Evolutionary conservation across 2,888 invertebrate genomes (phyloP), one percentile per base, ranked within the genome.

Genomic region (Calliopum simillimum): DNA sequence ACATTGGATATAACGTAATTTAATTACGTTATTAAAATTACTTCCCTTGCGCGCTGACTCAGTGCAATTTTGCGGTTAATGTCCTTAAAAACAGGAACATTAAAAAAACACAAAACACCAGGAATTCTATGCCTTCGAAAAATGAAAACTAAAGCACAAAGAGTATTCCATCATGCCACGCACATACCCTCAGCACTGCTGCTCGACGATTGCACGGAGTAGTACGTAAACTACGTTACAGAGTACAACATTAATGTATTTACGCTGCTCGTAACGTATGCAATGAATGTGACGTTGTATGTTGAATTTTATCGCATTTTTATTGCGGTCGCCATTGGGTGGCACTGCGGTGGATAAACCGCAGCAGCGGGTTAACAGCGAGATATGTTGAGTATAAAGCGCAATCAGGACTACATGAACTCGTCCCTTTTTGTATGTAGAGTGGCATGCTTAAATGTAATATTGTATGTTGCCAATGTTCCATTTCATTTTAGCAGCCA

Each of bases 241-340:
- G 1, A 8, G 33, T 3, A 8, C 33, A 33, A 3, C 33, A 6
- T 33, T 33, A 8, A 33, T 33, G 33, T 33, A 33, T 33, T 33
- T 33, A 33, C 8, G 33, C 33, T 33, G 33, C 33, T 33, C 33
- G 33, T 33, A 33, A 33, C 8, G 33, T 33, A 33, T 46, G 23
- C 21, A 44, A 21, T 44, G 44, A 43, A 66, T 55, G n/a, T n/a
- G 66, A 56, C 56, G 66, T 47, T 66, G n/a, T n/a, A n/a, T n/a
- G 43, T 55, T 47, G 47, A 46, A 59, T 59, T 67, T 59, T 67
- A 58, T 59, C 33, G 58, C 46, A 59, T 41, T 67, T 67, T 67
- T 67, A 67, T 67, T 59, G 67, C 67, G 67, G 58, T 58, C 53
- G 59, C 41, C 19, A 19, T 41, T 41, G 59, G 59, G 16, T 2